phyloP scores from a whole-genome alignment of 2,888 invertebrate species.

The Octodonta nipae region DNA sequence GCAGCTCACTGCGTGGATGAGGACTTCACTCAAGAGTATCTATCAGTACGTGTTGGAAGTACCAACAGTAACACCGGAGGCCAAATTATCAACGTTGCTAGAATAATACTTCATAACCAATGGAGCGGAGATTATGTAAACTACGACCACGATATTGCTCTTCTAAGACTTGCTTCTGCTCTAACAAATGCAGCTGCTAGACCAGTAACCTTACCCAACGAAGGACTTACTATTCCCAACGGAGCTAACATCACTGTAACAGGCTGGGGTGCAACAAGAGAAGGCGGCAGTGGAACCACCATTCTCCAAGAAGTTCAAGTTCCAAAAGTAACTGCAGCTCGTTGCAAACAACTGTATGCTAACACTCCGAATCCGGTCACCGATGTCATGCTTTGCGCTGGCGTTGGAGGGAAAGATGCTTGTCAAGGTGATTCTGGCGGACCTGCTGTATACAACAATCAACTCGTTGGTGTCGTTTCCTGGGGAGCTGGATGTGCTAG shows the following conservation, averaged over 20 bases:
- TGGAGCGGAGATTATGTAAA: not conserved
- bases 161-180: not conserved
- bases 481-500: conserved; percentile 8
- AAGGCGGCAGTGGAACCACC: not conserved
- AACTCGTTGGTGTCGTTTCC: conserved; percentile 6
- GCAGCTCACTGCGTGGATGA: not conserved
- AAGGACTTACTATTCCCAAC: not conserved
- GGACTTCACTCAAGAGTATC: not conserved
- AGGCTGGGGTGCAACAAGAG: not conserved
- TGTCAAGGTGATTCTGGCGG: not conserved
- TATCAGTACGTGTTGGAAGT: not conserved
- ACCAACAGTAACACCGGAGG: not conserved
- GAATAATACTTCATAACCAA: not conserved
- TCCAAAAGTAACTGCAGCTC: too few relatives aligned
- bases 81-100: not conserved
- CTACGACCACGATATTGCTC: not conserved
- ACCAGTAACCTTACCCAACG: not conserved
- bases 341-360: too few relatives aligned
- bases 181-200: not conserved
- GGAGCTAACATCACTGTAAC: not conserved
- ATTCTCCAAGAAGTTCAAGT: not conserved
- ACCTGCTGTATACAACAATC: conserved; percentile 2
- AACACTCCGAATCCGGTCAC: too few relatives aligned
- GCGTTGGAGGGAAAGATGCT: not conserved
- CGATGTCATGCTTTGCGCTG: not conserved